A percentile compares a stretch with the other conserved stretches of the same genome.
phyloP scores from a whole-genome alignment of 2,888 invertebrate species.

The Lysandra bellargus region DNA sequence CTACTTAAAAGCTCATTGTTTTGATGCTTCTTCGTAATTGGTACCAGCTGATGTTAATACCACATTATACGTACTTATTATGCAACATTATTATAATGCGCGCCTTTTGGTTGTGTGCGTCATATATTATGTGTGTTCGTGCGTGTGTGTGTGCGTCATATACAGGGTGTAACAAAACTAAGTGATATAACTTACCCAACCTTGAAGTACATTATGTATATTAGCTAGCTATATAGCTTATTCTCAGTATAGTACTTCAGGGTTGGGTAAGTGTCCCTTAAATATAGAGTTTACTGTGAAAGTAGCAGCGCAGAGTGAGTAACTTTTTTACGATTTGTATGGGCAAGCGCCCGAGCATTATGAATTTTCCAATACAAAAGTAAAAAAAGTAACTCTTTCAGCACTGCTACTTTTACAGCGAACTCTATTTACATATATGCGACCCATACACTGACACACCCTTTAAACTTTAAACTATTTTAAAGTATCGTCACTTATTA shows the following conservation, averaged over 20 bases:
- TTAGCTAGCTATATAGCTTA: too few species aligned
- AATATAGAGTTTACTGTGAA: background rate
- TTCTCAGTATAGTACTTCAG: background rate
- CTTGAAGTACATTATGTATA: too few species aligned
- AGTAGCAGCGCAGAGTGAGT: background rate
- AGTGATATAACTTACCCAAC: background rate
- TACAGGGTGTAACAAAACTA: background rate
- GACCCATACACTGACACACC: background rate
- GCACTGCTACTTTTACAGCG: too few species aligned
- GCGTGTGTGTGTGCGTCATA: background rate
- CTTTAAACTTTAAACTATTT: too few species aligned
- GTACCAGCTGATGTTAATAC: background rate
- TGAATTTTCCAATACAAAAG: too few species aligned
- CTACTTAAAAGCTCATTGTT: background rate
- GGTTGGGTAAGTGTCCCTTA: background rate
- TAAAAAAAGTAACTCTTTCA: too few species aligned
- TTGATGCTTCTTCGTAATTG: conserved; percentile 1
- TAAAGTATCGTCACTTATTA: too few species aligned
- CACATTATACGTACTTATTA: background rate
- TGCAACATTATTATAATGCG: conserved; percentile 5
- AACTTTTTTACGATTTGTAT: too few species aligned
- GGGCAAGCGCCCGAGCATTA: too few species aligned
- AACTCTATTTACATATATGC: background rate
- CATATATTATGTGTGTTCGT: background rate
- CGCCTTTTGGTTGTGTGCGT: background rate